Evolutionary conservation across 92 coral and sea anemone genomes (phyloP), one percentile per base, ranked within the genome.

Genomic region (Siderastrea siderea): DNA sequence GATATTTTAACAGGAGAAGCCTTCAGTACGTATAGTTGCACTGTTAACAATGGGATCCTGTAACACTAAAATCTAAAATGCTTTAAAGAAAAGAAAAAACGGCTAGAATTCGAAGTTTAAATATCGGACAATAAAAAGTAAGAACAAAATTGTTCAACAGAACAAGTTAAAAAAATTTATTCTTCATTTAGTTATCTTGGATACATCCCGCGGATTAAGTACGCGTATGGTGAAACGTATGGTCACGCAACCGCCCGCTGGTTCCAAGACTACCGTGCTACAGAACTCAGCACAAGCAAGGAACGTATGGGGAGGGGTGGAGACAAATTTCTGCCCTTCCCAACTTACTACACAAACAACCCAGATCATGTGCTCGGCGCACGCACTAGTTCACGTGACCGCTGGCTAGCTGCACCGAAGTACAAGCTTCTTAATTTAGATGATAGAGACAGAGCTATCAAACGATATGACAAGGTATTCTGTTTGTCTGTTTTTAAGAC

Each of bases 331-430:
- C 88, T 97, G 47, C 98, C 99, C 49, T 97, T 97, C 77, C 99
- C 98, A 68, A 95, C 99, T 15, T 97, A 92, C 82, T 97, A 97
- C 89, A 96, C 95, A 45, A 85, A 95, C 70, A 92, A 97, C 71
- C 99, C 99, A 52, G 94, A 96, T 80, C 99, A 94, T 82, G 97
- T 97, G 83, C 86, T 95, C 12, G 99, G 99, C n/a, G 94, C 98
- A 48, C 90, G 98, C 71, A 90, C 98, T 6, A 89, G 92, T 78
- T 92, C 98, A 69, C 95, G 99, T 77, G 99, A 97, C 75, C 96
- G 98, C 48, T 97, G 99, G 99, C 89, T 82, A 13, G 98, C 98
- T 8, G 95, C 93, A 5, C 99, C 96, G 9, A 95, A 91, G 52
- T 93, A 93, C 85, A 92, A 84, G 65, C 91, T 95, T 19, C 84